phyloP scores from a whole-genome alignment of 2,113 vertebrate genomes.

The zebrafish (Danio rerio) region DNA sequence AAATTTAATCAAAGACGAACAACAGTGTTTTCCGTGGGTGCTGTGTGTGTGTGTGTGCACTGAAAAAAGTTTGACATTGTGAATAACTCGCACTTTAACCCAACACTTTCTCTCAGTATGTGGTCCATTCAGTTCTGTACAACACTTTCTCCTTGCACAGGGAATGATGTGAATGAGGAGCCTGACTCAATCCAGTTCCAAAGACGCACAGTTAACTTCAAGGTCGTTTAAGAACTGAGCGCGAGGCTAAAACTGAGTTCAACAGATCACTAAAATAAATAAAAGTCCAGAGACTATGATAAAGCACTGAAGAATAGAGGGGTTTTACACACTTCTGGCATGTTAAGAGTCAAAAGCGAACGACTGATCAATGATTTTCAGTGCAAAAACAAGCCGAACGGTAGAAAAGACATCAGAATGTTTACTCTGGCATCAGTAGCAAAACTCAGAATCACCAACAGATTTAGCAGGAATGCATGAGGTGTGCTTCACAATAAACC shows the following conservation, averaged over 20 bases:
- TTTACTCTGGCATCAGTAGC: neutral
- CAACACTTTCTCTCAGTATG: neutral
- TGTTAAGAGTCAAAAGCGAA: neutral
- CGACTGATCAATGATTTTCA: neutral
- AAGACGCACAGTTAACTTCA: conserved; percentile 8
- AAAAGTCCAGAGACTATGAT: conserved; percentile 17
- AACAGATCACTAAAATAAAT: conserved; percentile 53
- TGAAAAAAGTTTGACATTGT: neutral
- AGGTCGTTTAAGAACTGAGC: neutral
- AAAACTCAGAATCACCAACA: neutral
- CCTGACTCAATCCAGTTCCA: neutral
- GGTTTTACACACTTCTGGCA: neutral
- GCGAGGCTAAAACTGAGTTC: conserved; percentile 28
- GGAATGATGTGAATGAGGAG: neutral
- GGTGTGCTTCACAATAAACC: conserved; percentile 8
- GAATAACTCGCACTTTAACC: neutral
- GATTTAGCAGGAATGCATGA: conserved; percentile 9
- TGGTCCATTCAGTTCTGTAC: neutral
- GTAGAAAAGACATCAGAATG: neutral
- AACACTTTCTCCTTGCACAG: neutral
- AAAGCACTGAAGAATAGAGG: neutral
- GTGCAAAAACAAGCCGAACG: neutral
- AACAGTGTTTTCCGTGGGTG: neutral
- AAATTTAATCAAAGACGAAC: conserved; percentile 11
- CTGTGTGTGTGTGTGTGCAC: neutral